phyloP scores from a whole-genome alignment of 2,113 vertebrate genomes.

The Mormyrus lacerda region DNA sequence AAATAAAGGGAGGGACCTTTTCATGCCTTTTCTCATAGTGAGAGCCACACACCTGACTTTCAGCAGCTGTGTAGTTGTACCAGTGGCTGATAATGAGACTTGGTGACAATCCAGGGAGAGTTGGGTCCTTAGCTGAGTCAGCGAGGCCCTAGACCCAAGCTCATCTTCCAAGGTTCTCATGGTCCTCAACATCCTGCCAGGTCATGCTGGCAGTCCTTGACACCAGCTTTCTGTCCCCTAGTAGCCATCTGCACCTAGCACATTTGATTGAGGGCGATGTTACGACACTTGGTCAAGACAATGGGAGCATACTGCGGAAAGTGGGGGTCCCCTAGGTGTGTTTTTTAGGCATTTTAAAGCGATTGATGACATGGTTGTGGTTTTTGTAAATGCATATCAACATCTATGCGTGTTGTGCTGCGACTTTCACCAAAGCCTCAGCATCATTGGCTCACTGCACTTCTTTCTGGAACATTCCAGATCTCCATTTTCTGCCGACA shows the following conservation, averaged over 20 bases:
- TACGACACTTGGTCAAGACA: neutral
- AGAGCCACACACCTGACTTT: neutral
- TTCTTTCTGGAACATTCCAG: neutral
- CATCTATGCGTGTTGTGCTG: neutral
- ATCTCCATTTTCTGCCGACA: neutral
- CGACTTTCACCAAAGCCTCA: neutral
- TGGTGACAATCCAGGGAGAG: neutral
- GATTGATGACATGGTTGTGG: neutral
- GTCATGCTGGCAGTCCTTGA: slow-evolving; percentile 10
- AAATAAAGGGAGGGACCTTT: neutral
- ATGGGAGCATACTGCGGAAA: neutral
- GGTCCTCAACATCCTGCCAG: neutral
- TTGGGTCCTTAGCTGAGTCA: neutral
- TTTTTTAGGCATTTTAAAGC: neutral
- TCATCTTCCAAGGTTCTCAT: neutral
- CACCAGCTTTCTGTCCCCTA: neutral
- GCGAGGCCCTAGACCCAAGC: neutral
- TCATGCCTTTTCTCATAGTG: neutral
- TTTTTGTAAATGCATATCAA: neutral
- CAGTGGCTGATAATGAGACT: neutral
- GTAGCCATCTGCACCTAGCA: slow-evolving; percentile 15
- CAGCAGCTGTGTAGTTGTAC: neutral
- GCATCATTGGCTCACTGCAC: neutral
- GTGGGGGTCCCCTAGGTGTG: neutral
- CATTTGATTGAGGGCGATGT: neutral